These are phyloP conservation scores for Callocephalon fimbriatum DNA, from an alignment of 2,113 vertebrate genomes.

Conservation along the genomic window DNA sequence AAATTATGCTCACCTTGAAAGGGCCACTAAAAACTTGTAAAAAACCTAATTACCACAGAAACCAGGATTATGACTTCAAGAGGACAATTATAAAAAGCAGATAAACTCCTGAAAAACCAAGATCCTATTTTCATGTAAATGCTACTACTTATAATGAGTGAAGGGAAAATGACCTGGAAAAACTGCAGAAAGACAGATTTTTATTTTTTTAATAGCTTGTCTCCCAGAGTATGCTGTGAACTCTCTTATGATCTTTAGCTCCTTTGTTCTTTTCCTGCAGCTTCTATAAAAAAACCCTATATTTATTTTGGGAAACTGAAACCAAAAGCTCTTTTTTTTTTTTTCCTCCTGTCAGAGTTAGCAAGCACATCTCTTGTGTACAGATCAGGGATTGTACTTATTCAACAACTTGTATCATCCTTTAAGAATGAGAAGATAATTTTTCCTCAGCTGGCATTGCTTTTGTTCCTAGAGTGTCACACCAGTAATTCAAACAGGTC, in stretches of 20 bases:
- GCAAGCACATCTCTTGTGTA: not conserved
- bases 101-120: slow-evolving; percentile 33
- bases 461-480: not conserved
- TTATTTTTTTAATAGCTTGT: slow-evolving; percentile 39
- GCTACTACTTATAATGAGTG: not conserved
- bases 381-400: not conserved
- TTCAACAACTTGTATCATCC: not conserved
- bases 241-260: slow-evolving; percentile 21
- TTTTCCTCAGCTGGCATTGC: not conserved
- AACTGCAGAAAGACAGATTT: slow-evolving; percentile 13
- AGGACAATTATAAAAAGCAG: slow-evolving; percentile 3
- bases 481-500: not conserved
- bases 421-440: not conserved
- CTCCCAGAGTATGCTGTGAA: not conserved
- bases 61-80: slow-evolving; percentile 9
- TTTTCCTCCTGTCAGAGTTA: not conserved
- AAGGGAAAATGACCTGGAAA: slow-evolving; percentile 52
- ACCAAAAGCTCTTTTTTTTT: not conserved
- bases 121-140: slow-evolving; percentile 50
- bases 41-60: slow-evolving; percentile 34
- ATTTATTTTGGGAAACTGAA: slow-evolving; percentile 45
- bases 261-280: slow-evolving; percentile 21
- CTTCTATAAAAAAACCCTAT: not conserved
- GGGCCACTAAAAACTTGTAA: not conserved
- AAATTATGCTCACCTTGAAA: not conserved